These are phyloP conservation scores for Lophius piscatorius DNA, from an alignment of 2,113 vertebrate genomes.

Conservation along the genomic window DNA sequence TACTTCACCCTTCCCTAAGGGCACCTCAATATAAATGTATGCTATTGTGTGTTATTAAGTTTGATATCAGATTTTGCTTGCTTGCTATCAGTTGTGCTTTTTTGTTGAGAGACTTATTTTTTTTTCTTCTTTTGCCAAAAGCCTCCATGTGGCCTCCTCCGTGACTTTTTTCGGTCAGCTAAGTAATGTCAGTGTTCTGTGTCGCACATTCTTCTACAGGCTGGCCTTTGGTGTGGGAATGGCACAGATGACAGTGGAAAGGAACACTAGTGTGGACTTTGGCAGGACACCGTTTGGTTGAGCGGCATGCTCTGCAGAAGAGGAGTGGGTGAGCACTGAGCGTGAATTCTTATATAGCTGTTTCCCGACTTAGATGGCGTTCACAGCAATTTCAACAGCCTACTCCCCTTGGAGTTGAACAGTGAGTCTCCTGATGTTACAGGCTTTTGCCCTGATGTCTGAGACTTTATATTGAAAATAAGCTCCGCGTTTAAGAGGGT, in stretches of 20 bases:
- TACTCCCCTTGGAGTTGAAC: constrained; percentile 26
- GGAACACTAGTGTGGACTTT: constrained; percentile 89
- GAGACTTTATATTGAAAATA: constrained; percentile 24
- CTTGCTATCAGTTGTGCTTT: too few relatives aligned
- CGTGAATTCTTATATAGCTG: constrained; percentile 22
- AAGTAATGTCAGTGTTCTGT: constrained; percentile 59
- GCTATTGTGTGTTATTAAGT: constrained; percentile 34
- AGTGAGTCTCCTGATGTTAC: constrained; percentile 25
- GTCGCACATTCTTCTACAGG: constrained; percentile 86
- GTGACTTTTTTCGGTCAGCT: constrained; percentile 22
- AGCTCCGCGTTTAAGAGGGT: constrained; percentile 14
- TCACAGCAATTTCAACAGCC: constrained; percentile 54
- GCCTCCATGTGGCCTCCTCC: constrained; percentile 4
- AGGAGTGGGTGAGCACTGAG: constrained; percentile 25
- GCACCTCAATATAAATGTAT: constrained; percentile 24
- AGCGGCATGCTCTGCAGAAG: constrained; percentile 40
- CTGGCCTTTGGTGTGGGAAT: constrained; percentile 91
- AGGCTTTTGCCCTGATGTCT: constrained; percentile 29
- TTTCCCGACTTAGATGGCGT: constrained; percentile 43
- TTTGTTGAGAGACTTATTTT: constrained; percentile 3
- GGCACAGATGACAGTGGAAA: constrained; percentile 94
- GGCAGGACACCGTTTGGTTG: constrained; percentile 79
- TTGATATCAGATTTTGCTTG: constrained; percentile 40
- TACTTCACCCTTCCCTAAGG: constrained; percentile 47
- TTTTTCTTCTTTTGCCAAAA: too few relatives aligned